Evolutionary conservation across 2,888 invertebrate species (phyloP).

Genomic region (Hypena proboscidalis): DNA sequence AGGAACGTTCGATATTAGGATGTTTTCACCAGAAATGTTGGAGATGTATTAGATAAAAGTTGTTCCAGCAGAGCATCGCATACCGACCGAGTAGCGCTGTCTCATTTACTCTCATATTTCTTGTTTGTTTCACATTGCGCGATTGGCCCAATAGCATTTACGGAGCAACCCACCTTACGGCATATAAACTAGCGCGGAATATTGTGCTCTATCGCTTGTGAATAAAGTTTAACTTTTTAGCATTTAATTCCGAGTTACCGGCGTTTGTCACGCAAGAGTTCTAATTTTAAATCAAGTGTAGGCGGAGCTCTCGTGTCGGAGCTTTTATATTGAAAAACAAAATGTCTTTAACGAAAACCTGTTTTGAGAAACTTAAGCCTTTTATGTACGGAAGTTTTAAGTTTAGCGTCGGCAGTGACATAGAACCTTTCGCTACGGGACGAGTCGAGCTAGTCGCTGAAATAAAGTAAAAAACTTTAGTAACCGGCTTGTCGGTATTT

Average conservation of each 20-base stretch:
- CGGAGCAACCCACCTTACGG: slow-evolving; percentile 83
- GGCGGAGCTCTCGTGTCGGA: slow-evolving; percentile 81
- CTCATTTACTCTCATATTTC: slow-evolving; percentile 77
- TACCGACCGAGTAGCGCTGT: slow-evolving; percentile 58
- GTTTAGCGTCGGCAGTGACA: slow-evolving; percentile 68
- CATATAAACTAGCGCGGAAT: slow-evolving; percentile 76
- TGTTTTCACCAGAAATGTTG: slow-evolving; percentile 10
- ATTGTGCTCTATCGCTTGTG: slow-evolving; percentile 78
- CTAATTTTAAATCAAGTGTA: slow-evolving; percentile 86
- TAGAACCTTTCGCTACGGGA: slow-evolving; percentile 68
- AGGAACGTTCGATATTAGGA: slow-evolving; percentile 6
- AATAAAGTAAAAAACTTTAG: slow-evolving; percentile 84
- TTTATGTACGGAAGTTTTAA: slow-evolving; percentile 78
- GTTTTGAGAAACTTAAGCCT: slow-evolving; percentile 83
- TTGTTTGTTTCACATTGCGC: slow-evolving; percentile 81
- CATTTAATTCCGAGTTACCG: slow-evolving; percentile 81
- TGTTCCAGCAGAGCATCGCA: slow-evolving; percentile 34
- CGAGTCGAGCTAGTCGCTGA: slow-evolving; percentile 61
- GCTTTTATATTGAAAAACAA: slow-evolving; percentile 83
- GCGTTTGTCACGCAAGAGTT: slow-evolving; percentile 85
- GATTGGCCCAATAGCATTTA: slow-evolving; percentile 83
- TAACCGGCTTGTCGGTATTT: slow-evolving; percentile 83
- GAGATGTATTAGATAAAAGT: slow-evolving; percentile 21
- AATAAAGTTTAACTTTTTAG: slow-evolving; percentile 84
- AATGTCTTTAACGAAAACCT: slow-evolving; percentile 83